These are phyloP conservation scores for Nasua narica DNA, from an alignment of 2,797 vertebrate species.

Conservation along the genomic window DNA sequence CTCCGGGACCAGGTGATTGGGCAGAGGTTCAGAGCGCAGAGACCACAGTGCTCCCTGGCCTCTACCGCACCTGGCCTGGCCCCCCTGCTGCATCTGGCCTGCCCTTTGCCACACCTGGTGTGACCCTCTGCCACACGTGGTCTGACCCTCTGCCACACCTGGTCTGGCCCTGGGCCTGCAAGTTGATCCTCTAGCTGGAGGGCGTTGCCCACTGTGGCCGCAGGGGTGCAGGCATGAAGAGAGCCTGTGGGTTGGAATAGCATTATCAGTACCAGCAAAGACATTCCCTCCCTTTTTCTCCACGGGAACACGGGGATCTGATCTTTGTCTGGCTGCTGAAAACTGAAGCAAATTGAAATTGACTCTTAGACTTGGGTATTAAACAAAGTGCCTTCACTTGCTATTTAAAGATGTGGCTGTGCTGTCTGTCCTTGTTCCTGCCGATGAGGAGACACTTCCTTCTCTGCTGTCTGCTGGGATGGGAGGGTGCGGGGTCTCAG, in stretches of 20 bases:
- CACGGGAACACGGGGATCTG: not conserved
- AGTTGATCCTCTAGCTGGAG: too few species aligned
- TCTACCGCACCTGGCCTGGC: rapidly evolving
- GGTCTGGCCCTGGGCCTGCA: not conserved
- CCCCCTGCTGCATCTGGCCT: too few species aligned
- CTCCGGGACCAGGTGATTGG: not conserved
- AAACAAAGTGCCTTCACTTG: not conserved
- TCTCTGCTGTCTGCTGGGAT: not conserved
- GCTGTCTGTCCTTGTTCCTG: not conserved
- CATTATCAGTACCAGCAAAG: not conserved
- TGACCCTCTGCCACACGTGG: not conserved
- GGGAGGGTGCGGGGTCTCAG: not conserved
- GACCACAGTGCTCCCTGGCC: not conserved
- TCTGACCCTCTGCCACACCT: not conserved
- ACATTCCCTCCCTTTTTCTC: not conserved
- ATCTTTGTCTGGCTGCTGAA: not conserved
- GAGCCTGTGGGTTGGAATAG: not conserved
- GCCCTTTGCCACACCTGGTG: not conserved
- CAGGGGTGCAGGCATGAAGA: rapidly evolving
- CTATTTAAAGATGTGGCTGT: not conserved
- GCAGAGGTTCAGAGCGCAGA: not conserved
- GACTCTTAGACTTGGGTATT: not conserved
- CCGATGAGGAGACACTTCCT: rapidly evolving
- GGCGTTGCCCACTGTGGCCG: not conserved
- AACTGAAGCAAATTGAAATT: not conserved